Evolutionary conservation across 2,888 invertebrate species (phyloP), one percentile per base, ranked within the genome.

Genomic region (Danaus chrysippus): DNA sequence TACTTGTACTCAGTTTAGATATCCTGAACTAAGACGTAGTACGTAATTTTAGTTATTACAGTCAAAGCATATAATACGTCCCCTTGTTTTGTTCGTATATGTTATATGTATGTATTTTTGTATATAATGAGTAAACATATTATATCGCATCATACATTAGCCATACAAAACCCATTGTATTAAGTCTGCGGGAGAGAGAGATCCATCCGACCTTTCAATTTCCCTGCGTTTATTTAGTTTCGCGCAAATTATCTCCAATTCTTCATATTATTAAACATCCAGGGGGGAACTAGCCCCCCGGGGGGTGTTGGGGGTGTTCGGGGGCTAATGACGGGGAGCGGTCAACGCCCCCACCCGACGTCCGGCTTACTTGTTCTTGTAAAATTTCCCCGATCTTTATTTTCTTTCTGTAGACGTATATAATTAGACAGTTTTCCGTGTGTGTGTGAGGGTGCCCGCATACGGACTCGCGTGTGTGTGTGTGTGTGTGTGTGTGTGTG

Each of bases 171-270:
- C 5, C 46, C 46, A 13, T n/a, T 46, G 49, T 58, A 42, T 17
- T 42, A 58, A 52, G 49, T 49, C 34, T 34, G 49, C 52, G 49
- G 12, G 53, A 58, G 19, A 58, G 17, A 42, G 52, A 54, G 23
- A 41, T 1, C 62, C 53, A 41, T 55, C 72, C 77, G 81, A 83
- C 88, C 89, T 88, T 89, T 90, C 89, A 90, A 88, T 91, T 90
- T 87, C 89, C 89, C 85, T 82, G 83, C 83, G 79, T 90, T 91
- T 91, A 91, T 91, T 91, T 91, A 91, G 91, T 91, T 91, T 90
- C 89, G 88, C 90, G 90, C 91, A 91, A 91, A 91, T 91, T 91
- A 91, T 91, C 90, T 89, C 91, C 91, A 90, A 91, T 91, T 91
- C 91, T 90, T 91, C 91, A 91, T 91, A 91, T 91, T 90, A 91